A percentile compares a stretch with the other conserved stretches of the same genome.
phyloP scores from a whole-genome alignment of 2,888 invertebrate genomes.

The Seira musarum region DNA sequence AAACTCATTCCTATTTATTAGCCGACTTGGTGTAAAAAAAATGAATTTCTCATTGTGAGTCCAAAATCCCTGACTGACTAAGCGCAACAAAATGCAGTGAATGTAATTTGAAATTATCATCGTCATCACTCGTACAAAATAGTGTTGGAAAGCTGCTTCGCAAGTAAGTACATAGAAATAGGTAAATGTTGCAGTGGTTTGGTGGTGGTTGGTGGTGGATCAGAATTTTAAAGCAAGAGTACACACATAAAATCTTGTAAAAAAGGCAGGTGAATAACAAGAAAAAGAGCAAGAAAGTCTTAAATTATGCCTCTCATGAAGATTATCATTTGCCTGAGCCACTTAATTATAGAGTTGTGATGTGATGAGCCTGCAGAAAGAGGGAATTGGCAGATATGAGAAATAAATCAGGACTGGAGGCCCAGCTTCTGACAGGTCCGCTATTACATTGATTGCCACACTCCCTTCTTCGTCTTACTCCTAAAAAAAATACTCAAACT shows the following conservation, averaged over 20 bases:
- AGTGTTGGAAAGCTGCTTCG: constrained; percentile 3
- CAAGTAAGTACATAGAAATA: neutral
- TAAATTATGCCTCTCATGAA: constrained; percentile 62
- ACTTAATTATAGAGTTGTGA: constrained; percentile 62
- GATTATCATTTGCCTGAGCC: constrained; percentile 61
- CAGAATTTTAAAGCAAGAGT: neutral
- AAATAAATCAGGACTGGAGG: constrained; percentile 62
- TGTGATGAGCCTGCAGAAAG: constrained; percentile 61
- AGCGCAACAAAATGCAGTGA: constrained; percentile 4
- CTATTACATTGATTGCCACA: constrained; percentile 62
- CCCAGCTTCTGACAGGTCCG: constrained; percentile 60
- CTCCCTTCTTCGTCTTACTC: constrained; percentile 58
- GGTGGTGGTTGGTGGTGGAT: too few species aligned
- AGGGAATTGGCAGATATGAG: constrained; percentile 62
- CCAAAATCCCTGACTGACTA: constrained; percentile 1
- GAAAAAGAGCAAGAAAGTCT: constrained; percentile 55
- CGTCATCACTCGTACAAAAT: neutral
- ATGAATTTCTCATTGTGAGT: neutral
- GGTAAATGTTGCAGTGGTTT: too few species aligned
- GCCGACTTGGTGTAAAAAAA: neutral
- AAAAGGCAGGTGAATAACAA: constrained; percentile 45
- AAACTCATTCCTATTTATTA: constrained; percentile 9
- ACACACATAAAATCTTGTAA: neutral
- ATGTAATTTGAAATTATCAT: constrained; percentile 8
- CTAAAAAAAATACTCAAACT: constrained; percentile 25